phyloP scores from a whole-genome alignment of 2,888 invertebrate genomes.

The Plemyria rubiginata region DNA sequence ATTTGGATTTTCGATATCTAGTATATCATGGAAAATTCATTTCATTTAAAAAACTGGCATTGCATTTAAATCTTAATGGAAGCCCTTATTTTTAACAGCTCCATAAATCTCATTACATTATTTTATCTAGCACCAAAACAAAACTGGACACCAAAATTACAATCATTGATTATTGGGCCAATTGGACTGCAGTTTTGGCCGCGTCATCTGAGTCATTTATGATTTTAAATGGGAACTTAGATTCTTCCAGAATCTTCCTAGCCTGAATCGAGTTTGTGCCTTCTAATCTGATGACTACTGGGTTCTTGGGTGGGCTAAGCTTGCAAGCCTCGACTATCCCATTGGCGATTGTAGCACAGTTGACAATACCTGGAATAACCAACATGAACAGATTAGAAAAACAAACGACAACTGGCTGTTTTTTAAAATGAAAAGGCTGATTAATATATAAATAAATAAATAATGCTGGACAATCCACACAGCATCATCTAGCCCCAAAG shows the following conservation, averaged over 20 bases:
- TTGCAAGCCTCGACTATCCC: slow-evolving; percentile 96
- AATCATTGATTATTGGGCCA: slow-evolving; percentile 49
- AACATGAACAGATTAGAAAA: neutral
- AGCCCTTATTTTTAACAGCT: slow-evolving; percentile 17
- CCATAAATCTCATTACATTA: neutral
- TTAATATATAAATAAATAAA: no score
- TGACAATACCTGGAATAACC: slow-evolving; percentile 92
- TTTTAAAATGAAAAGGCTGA: no score
- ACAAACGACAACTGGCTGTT: no score
- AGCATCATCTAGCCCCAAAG: no score
- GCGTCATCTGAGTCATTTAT: slow-evolving; percentile 96
- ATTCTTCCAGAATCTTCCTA: slow-evolving; percentile 91
- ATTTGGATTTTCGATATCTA: neutral
- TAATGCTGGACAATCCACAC: no score
- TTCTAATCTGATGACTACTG: slow-evolving; percentile 97
- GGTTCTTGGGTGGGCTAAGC: slow-evolving; percentile 91
- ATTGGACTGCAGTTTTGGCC: slow-evolving; percentile 92
- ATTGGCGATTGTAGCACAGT: slow-evolving; percentile 98
- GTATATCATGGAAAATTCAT: slow-evolving; percentile 12
- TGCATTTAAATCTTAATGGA: slow-evolving; percentile 16
- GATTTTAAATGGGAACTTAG: slow-evolving; percentile 92
- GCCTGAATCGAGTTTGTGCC: slow-evolving; percentile 97
- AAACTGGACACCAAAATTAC: neutral
- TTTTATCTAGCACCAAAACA: slow-evolving; percentile 2
- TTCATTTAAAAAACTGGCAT: slow-evolving; percentile 6